Conservation (phyloP, 2,888 invertebrate species). For the Eupithecia vulgata region DNA sequence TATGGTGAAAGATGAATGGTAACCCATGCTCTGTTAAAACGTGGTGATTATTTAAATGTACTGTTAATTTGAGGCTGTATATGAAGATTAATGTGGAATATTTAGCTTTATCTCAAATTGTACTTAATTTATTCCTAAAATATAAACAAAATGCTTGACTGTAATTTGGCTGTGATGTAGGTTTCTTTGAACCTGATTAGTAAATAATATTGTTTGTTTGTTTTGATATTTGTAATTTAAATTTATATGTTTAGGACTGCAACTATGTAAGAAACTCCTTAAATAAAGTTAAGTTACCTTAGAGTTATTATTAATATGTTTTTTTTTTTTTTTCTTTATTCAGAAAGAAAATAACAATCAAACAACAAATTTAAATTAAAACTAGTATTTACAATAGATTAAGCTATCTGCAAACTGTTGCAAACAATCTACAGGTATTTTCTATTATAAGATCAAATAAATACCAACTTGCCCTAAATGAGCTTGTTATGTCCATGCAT, state of each 20-base stretch:
- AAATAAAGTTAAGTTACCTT: not conserved
- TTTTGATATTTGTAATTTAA: not conserved
- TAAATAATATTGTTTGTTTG: not conserved
- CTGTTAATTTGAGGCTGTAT: not conserved
- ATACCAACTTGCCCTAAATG: not conserved
- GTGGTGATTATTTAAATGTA: not conserved
- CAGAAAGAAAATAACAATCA: no score
- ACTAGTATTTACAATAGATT: no score
- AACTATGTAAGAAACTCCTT: not conserved
- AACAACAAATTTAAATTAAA: no score
- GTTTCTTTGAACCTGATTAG: not conserved
- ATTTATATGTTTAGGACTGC: not conserved
- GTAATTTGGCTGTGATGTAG: constrained; percentile 7
- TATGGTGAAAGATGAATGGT: not conserved
- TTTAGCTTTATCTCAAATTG: not conserved
- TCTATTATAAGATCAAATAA: not conserved
- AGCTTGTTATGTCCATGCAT: not conserved
- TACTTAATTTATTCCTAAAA: not conserved
- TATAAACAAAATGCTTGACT: not conserved
- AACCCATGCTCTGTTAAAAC: not conserved
- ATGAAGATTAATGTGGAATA: not conserved
- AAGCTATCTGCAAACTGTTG: no score
- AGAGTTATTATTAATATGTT: not conserved
- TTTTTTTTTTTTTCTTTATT: no score
- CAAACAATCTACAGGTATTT: no score